A percentile compares a stretch with the other conserved stretches of the same genome.
phyloP scores from a whole-genome alignment of 2,888 invertebrate genomes.

The Phortica magna region DNA sequence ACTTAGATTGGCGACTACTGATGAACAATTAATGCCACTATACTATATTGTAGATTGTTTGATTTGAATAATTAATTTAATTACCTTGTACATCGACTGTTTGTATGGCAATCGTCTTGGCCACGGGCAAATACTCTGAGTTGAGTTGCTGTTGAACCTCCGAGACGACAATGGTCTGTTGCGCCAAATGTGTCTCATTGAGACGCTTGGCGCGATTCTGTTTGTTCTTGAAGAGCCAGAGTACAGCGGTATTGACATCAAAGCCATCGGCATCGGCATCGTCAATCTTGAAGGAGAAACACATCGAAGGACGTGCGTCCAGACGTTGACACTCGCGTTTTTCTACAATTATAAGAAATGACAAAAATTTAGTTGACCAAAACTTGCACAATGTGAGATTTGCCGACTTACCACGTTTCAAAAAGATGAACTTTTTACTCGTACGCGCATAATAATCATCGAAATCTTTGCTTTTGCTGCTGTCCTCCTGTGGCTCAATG shows the following conservation, averaged over 20 bases:
- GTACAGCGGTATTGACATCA: slow-evolving; percentile 87
- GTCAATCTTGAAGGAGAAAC: slow-evolving; percentile 88
- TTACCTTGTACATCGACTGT: slow-evolving; percentile 85
- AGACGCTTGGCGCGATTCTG: slow-evolving; percentile 52
- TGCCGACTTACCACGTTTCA: slow-evolving; percentile 84
- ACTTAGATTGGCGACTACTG: background rate
- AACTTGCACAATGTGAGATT: background rate
- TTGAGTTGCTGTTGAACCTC: slow-evolving; percentile 87
- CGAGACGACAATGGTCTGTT: slow-evolving; percentile 86
- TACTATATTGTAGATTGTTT: slow-evolving; percentile 20
- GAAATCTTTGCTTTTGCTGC: slow-evolving; percentile 77
- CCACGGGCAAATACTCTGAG: slow-evolving; percentile 85
- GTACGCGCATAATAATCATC: slow-evolving; percentile 92
- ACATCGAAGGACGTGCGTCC: slow-evolving; percentile 82
- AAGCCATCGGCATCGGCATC: slow-evolving; percentile 85
- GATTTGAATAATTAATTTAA: slow-evolving; percentile 37
- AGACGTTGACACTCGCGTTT: slow-evolving; percentile 78
- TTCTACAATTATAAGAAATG: slow-evolving; percentile 75
- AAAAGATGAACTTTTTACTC: slow-evolving; percentile 89
- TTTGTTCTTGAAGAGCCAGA: slow-evolving; percentile 87
- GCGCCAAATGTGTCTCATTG: slow-evolving; percentile 53
- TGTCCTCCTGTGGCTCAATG: slow-evolving; percentile 77
- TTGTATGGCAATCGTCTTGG: slow-evolving; percentile 88
- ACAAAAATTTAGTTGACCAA: background rate
- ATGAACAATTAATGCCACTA: background rate